Conservation (phyloP, 2,113 vertebrate species). For the Pollimyrus isidori region DNA sequence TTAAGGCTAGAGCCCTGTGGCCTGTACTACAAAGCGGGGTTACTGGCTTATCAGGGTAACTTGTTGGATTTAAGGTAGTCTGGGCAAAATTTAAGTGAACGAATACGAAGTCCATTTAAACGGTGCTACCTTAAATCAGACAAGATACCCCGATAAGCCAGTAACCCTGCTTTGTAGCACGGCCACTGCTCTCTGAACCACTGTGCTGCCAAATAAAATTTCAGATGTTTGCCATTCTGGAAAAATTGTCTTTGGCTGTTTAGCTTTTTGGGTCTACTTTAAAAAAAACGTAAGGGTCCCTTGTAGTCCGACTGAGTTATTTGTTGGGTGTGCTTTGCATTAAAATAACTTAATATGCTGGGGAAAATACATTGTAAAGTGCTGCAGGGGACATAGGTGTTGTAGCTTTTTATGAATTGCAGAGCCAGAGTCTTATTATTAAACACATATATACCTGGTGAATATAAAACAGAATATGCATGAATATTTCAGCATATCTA, state of each 20-base stretch:
- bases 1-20: not conserved
- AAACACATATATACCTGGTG: not conserved
- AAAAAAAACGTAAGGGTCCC: not conserved
- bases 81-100: no score
- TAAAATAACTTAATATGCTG: not conserved
- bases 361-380: not conserved
- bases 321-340: not conserved
- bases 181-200: not conserved
- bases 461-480: not conserved
- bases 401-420: not conserved
- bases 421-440: not conserved
- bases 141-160: no score
- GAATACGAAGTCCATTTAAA: no score
- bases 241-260: not conserved
- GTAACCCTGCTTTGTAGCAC: no score
- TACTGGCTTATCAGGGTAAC: no score
- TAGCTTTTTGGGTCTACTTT: not conserved
- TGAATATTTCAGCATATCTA: not conserved
- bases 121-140: no score
- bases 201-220: not conserved
- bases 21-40: no score
- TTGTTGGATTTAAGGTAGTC: no score
- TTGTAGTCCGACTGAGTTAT: not conserved
- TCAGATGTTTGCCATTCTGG: not conserved
- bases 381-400: not conserved